Conservation (phyloP, 1,140 invertebrate species). For the Proales similis region DNA sequence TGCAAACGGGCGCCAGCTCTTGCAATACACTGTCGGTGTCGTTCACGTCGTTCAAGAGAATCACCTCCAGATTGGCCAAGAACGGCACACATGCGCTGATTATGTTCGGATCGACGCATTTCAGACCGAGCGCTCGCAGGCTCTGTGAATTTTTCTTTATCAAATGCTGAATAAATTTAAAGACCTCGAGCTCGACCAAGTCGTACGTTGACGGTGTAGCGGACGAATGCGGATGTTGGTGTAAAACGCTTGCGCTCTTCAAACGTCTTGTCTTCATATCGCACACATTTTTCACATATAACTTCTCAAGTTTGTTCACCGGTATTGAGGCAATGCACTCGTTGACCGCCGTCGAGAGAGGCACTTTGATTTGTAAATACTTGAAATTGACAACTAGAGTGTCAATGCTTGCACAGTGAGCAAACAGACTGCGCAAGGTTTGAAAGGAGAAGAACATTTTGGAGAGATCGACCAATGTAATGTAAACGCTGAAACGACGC, state of each 20-base stretch:
- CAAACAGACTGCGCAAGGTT: constrained; percentile 13
- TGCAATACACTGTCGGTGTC: constrained; percentile 28
- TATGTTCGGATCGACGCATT: constrained; percentile 37
- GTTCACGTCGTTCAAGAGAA: constrained; percentile 30
- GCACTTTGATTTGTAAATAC: constrained; percentile 31
- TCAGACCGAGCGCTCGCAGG: constrained; percentile 18
- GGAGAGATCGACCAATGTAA: constrained; percentile 14
- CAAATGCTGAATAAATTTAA: constrained; percentile 20
- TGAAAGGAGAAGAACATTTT: constrained; percentile 31
- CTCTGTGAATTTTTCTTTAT: constrained; percentile 8
- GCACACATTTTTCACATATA: constrained; percentile 37
- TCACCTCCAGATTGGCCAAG: constrained; percentile 1
- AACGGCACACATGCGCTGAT: constrained; percentile 13
- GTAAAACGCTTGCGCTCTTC: not conserved
- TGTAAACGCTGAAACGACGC: not conserved
- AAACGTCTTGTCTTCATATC: constrained; percentile 29
- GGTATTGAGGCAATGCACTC: constrained; percentile 25
- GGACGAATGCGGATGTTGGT: not conserved
- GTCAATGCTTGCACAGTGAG: constrained; percentile 5
- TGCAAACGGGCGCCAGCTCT: constrained; percentile 2
- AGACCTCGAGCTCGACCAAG: constrained; percentile 25
- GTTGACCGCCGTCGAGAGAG: not conserved
- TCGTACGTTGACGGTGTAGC: not conserved
- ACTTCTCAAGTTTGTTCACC: constrained; percentile 23
- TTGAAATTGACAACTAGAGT: constrained; percentile 24